Evolutionary conservation across 2,113 vertebrate genomes (phyloP).

Genomic region (Sarotherodon lohbergeri): DNA sequence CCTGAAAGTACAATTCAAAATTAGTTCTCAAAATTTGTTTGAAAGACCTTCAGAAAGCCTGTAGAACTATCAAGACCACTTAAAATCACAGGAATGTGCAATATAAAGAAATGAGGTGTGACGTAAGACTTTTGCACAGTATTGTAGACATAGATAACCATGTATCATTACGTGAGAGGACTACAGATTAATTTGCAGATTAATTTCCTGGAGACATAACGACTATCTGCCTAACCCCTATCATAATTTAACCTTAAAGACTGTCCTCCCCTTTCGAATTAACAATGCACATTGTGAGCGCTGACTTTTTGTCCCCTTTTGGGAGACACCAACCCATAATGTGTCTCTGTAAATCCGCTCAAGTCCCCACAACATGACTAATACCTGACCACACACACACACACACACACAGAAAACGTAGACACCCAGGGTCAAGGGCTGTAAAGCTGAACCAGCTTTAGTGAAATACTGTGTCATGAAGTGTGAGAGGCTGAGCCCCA

Average conservation of each 20-base stretch:
- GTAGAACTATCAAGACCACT: background rate
- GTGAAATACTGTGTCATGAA: conserved; percentile 51
- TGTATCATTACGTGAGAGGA: background rate
- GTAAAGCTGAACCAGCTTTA: conserved; percentile 62
- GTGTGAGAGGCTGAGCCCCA: conserved; percentile 54
- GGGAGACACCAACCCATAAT: background rate
- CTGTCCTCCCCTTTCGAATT: background rate
- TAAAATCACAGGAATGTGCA: background rate
- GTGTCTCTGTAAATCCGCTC: background rate
- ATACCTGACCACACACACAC: background rate
- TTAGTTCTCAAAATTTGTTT: background rate
- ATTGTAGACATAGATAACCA: background rate
- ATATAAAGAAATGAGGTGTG: background rate
- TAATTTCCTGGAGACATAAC: background rate
- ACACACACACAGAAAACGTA: background rate
- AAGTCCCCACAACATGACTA: background rate
- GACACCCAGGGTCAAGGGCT: conserved; percentile 19
- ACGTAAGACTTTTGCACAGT: background rate
- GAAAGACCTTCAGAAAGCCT: background rate
- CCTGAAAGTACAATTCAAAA: background rate
- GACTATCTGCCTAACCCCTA: background rate
- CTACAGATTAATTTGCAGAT: background rate
- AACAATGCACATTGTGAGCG: background rate
- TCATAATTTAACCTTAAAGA: background rate
- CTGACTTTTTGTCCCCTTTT: background rate